Evolutionary conservation across 2,888 invertebrate genomes (phyloP).

Genomic region (Drosophila merina): DNA sequence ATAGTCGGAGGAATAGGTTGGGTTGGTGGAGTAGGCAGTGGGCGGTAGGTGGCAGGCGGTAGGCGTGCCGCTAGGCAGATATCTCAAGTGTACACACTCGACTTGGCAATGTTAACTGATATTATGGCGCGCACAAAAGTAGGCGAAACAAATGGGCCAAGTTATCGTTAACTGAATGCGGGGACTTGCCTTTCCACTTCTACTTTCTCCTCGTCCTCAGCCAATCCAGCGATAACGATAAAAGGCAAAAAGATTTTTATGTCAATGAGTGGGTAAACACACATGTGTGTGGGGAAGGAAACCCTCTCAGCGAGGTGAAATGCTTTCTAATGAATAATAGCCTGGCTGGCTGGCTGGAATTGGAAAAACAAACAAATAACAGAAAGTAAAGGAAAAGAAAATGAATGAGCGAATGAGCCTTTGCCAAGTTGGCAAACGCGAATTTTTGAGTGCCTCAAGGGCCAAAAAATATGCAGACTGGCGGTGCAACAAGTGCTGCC

Average conservation of each 20-base stretch:
- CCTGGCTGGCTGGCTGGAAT: conserved; percentile 51
- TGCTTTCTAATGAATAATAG: conserved; percentile 67
- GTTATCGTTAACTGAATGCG: conserved; percentile 48
- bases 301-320: conserved; percentile 7
- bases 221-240: conserved; percentile 60
- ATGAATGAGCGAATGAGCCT: conserved; percentile 11
- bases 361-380: conserved; percentile 78
- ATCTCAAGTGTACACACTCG: conserved; percentile 81
- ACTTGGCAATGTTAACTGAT: conserved; percentile 75
- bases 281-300: conserved; percentile 1
- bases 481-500: conserved; percentile 59
- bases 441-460: conserved; percentile 35
- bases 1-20: conserved; percentile 3
- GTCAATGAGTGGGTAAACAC: conserved; percentile 66
- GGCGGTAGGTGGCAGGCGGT: background rate
- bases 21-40: background rate
- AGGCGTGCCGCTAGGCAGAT: conserved; percentile 47
- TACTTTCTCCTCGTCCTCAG: background rate
- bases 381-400: conserved; percentile 17
- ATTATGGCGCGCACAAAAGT: conserved; percentile 58
- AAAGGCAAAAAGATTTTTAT: conserved; percentile 72
- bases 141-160: conserved; percentile 72
- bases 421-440: conserved; percentile 50
- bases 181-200: background rate
- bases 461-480: conserved; percentile 13